phyloP scores from a whole-genome alignment of 2,797 vertebrate species.

The Coregonus suidteri region DNA sequence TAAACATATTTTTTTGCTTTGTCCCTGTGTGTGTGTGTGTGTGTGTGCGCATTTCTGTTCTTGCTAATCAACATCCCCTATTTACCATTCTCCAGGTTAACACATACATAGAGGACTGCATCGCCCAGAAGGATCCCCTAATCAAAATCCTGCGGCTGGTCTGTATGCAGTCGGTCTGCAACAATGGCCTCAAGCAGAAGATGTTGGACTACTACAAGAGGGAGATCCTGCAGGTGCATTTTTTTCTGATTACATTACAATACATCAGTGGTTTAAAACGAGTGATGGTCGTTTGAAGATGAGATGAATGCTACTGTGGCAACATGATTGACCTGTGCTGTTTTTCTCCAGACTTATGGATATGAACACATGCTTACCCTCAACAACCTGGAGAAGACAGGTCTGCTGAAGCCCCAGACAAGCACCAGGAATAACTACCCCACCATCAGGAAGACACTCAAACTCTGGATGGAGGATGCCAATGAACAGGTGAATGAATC shows the following conservation, averaged over 20 bases:
- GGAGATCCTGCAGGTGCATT: slow-evolving; percentile 91
- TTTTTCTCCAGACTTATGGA: slow-evolving; percentile 85
- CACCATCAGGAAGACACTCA: slow-evolving; percentile 93
- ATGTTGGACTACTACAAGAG: slow-evolving; percentile 93
- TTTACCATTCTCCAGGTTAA: slow-evolving; percentile 79
- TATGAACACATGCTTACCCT: slow-evolving; percentile 94
- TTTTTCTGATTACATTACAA: background rate
- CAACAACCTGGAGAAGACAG: slow-evolving; percentile 91
- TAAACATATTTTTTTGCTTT: background rate
- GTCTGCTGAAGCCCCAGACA: slow-evolving; percentile 85
- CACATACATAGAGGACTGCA: slow-evolving; percentile 92
- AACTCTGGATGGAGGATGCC: slow-evolving; percentile 98
- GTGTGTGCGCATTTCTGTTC: background rate
- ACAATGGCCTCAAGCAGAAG: slow-evolving; percentile 95
- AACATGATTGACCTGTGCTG: background rate
- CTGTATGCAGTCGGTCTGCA: slow-evolving; percentile 95
- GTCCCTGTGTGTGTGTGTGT: background rate
- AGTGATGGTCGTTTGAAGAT: background rate
- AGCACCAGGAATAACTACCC: slow-evolving; percentile 92
- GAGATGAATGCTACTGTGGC: background rate
- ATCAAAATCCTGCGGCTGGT: slow-evolving; percentile 92
- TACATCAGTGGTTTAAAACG: background rate
- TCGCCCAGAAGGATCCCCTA: slow-evolving; percentile 91
- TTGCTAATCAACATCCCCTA: background rate
- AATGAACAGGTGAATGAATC: slow-evolving; percentile 86